phyloP scores from a whole-genome alignment of 2,113 vertebrate genomes.

The Otolemur garnettii region DNA sequence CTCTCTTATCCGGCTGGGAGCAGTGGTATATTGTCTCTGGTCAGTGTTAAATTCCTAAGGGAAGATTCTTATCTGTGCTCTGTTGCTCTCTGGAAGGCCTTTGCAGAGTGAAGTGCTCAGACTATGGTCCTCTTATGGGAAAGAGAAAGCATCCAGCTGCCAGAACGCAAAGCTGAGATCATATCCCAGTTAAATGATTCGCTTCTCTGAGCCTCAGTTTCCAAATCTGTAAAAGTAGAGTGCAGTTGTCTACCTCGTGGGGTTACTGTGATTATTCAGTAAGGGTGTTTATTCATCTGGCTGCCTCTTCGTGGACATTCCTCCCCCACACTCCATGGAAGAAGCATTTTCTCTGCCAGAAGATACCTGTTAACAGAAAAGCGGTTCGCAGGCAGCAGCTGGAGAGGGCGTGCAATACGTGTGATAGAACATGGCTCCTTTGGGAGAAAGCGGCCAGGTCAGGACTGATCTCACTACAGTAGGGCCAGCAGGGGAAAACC shows the following conservation, averaged over 20 bases:
- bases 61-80: conserved; percentile 10
- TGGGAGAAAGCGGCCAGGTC: not conserved
- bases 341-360: not conserved
- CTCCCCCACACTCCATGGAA: not conserved
- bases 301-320: rapidly evolving
- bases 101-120: not conserved
- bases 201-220: not conserved
- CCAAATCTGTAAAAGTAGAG: not conserved
- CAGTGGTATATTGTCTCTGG: not conserved
- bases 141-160: not conserved
- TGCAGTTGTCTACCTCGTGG: rapidly evolving
- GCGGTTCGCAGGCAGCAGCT: rapidly evolving
- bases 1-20: rapidly evolving
- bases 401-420: rapidly evolving
- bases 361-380: not conserved
- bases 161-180: not conserved
- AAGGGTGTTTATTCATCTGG: rapidly evolving
- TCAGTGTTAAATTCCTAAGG: not conserved
- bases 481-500: not conserved
- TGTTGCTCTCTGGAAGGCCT: not conserved
- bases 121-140: not conserved
- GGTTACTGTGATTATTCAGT: not conserved
- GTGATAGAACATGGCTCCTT: not conserved
- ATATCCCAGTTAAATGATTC: too few species aligned
- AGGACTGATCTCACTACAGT: rapidly evolving